Evolutionary conservation across 2,113 vertebrate genomes (phyloP).

Genomic region (Onychostruthus taczanowskii): DNA sequence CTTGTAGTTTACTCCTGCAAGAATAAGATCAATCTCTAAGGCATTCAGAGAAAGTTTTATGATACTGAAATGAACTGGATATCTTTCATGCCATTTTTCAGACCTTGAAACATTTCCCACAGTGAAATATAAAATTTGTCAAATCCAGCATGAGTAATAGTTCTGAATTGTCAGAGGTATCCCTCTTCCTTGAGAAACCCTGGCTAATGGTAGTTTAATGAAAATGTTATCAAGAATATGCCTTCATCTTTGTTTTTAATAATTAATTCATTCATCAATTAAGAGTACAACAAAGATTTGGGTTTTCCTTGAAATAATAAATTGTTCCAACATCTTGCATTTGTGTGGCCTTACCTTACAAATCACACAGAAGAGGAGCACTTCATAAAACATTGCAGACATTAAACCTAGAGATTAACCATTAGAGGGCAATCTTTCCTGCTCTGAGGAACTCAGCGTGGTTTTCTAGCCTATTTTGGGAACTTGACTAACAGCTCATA

Average conservation of each 20-base stretch:
- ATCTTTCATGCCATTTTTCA: not conserved
- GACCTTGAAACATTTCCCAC: not conserved
- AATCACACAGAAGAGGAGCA: not conserved
- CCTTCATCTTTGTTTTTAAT: not conserved
- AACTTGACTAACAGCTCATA: not conserved
- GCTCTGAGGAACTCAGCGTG: not conserved
- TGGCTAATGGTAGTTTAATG: not conserved
- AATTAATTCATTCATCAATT: not conserved
- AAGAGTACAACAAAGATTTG: not conserved
- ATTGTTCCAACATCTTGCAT: not conserved
- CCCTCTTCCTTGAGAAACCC: not conserved
- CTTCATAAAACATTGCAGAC: not conserved
- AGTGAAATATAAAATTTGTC: not conserved
- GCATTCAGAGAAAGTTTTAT: not conserved
- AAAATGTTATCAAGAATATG: not conserved
- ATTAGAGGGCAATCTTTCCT: conserved; percentile 18
- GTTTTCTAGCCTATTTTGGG: not conserved
- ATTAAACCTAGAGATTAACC: not conserved
- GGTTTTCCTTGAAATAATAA: not conserved
- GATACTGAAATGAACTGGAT: not conserved
- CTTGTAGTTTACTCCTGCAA: not conserved
- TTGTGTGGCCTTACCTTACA: not conserved
- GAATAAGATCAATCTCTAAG: not conserved
- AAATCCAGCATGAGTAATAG: not conserved
- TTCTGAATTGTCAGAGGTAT: not conserved